phyloP scores from a whole-genome alignment of 2,797 vertebrate species.

The Pseudochaenichthys georgianus region DNA sequence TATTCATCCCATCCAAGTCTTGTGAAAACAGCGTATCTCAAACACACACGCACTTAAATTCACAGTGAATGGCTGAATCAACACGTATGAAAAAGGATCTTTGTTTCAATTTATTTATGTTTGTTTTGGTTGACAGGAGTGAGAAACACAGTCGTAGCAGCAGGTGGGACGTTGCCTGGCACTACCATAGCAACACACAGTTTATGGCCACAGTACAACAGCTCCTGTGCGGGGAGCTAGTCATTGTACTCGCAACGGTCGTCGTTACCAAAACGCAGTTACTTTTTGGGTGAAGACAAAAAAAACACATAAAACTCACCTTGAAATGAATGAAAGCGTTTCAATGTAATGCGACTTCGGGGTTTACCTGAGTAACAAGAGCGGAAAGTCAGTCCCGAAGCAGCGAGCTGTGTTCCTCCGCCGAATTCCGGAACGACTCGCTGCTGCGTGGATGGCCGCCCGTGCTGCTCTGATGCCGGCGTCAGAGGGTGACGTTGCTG shows the following conservation, averaged over 20 bases:
- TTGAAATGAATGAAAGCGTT: slow-evolving; percentile 14
- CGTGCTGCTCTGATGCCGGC: slow-evolving; percentile 57
- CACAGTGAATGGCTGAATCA: background rate
- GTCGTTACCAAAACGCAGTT: slow-evolving; percentile 44
- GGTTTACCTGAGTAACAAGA: slow-evolving; percentile 47
- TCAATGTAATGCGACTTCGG: background rate
- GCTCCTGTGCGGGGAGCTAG: slow-evolving; percentile 47
- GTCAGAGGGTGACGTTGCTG: slow-evolving; percentile 74
- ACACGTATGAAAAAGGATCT: background rate
- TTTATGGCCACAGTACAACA: slow-evolving; percentile 63
- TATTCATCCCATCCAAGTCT: background rate
- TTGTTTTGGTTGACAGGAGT: slow-evolving; percentile 14
- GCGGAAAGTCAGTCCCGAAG: slow-evolving; percentile 29
- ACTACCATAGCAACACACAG: slow-evolving; percentile 80
- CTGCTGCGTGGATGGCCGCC: slow-evolving; percentile 51
- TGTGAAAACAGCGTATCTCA: slow-evolving; percentile 3
- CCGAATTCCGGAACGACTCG: slow-evolving; percentile 62
- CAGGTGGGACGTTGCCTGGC: slow-evolving; percentile 79
- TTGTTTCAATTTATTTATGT: slow-evolving; percentile 15
- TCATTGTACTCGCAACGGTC: slow-evolving; percentile 32
- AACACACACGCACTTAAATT: background rate
- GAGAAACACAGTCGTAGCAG: slow-evolving; percentile 52
- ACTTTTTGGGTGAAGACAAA: slow-evolving; percentile 13
- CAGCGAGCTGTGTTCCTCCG: slow-evolving; percentile 42
- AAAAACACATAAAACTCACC: slow-evolving; percentile 3